Conservation (phyloP, 2,113 vertebrate species). For the Cynocephalus volans region DNA sequence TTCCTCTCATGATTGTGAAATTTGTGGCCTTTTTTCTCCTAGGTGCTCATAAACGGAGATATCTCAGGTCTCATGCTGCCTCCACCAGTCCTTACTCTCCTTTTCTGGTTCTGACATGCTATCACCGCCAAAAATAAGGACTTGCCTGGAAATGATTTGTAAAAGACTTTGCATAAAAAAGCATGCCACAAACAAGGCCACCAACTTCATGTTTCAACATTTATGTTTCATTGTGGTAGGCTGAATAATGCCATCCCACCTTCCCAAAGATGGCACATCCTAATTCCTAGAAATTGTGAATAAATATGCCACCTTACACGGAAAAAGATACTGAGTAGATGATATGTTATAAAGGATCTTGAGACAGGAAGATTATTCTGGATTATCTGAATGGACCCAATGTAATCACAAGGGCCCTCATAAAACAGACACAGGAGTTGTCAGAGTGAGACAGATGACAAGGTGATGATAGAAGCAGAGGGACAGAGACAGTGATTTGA, state of each 20-base stretch:
- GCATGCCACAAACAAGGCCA: not conserved
- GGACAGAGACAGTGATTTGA: not conserved
- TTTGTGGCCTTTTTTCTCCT: not conserved
- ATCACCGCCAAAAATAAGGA: conserved; percentile 35
- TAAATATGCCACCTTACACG: not conserved
- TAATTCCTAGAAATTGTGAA: not conserved
- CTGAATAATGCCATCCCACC: not conserved
- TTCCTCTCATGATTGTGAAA: not conserved
- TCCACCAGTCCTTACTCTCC: not conserved
- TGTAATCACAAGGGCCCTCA: not conserved
- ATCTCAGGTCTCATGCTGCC: not conserved
- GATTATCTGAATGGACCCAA: not conserved
- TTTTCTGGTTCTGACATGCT: not conserved
- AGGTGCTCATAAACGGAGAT: not conserved
- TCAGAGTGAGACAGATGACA: not conserved
- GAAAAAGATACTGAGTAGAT: not conserved
- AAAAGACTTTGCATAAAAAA: conserved; percentile 9
- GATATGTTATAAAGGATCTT: conserved; percentile 23
- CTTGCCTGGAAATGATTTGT: conserved; percentile 20
- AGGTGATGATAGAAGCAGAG: not conserved
- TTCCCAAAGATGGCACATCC: not conserved
- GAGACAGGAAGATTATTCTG: not conserved
- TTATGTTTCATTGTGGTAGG: not conserved
- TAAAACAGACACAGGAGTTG: not conserved
- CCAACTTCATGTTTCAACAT: not conserved